Evolutionary conservation across 1,140 invertebrate genomes (phyloP).

Genomic region (Mactra quadrangularis): DNA sequence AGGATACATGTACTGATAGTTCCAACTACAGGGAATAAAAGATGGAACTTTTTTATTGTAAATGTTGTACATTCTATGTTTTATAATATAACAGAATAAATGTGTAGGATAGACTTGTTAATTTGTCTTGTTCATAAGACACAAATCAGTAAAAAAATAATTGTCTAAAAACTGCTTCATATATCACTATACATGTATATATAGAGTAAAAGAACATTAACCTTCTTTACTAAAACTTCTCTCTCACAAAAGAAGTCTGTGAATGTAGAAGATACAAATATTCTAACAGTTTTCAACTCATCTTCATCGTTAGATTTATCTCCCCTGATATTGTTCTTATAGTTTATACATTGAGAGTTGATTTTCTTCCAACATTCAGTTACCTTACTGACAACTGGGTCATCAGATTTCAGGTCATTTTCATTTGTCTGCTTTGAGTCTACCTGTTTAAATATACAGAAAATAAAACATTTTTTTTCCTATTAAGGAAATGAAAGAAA

Average conservation of each 20-base stretch:
- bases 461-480: no score
- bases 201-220: conserved; percentile 54
- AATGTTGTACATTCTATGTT: no score
- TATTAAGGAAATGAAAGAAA: no score
- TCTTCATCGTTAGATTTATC: not conserved
- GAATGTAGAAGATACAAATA: conserved; percentile 84
- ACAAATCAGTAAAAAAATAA: no score
- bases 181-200: no score
- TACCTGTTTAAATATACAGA: no score
- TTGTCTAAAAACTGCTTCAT: conserved; percentile 2
- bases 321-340: not conserved
- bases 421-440: no score
- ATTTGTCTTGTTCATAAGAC: not conserved
- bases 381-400: conserved; percentile 10
- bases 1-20: no score
- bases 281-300: conserved; percentile 76
- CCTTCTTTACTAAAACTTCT: conserved; percentile 83
- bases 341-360: conserved; percentile 13
- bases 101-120: not conserved
- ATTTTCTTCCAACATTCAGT: conserved; percentile 38
- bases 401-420: no score
- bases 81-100: no score
- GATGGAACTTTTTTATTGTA: no score
- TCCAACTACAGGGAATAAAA: no score
- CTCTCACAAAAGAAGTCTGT: conserved; percentile 83